Evolutionary conservation across 2,797 vertebrate species (phyloP).

Genomic region (Agapornis canus): DNA sequence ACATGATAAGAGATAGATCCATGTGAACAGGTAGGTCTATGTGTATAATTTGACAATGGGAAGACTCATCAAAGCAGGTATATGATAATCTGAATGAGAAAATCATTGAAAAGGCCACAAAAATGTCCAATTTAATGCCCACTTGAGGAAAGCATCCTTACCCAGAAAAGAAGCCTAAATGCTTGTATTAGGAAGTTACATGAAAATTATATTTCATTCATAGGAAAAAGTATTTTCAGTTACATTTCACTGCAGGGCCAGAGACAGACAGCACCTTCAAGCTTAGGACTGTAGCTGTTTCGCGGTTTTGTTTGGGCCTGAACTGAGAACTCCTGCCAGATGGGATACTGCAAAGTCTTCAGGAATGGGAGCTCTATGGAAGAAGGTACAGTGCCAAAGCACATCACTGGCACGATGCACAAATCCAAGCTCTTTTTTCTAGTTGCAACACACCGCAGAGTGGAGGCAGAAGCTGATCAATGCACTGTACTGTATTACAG

Average conservation of each 20-base stretch:
- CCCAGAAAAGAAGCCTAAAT: neutral
- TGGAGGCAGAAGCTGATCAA: neutral
- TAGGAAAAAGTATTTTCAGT: neutral
- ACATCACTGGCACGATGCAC: neutral
- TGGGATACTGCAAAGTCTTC: neutral
- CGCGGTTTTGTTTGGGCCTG: neutral
- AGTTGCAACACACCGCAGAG: neutral
- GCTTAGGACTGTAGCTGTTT: accelerated
- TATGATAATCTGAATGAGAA: neutral
- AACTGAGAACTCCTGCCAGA: neutral
- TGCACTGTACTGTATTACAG: neutral
- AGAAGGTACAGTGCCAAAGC: neutral
- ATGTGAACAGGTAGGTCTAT: neutral
- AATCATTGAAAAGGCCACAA: neutral
- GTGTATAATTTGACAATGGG: neutral
- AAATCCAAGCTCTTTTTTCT: neutral
- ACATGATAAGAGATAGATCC: neutral
- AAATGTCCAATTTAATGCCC: neutral
- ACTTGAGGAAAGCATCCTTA: neutral
- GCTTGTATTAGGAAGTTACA: neutral
- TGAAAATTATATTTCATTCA: neutral
- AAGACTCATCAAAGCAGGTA: neutral
- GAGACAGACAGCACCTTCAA: neutral
- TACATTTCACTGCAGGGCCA: neutral
- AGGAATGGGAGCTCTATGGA: neutral